Conservation (phyloP, 2,888 invertebrate species). For the Ditylenchus weischeri region DNA sequence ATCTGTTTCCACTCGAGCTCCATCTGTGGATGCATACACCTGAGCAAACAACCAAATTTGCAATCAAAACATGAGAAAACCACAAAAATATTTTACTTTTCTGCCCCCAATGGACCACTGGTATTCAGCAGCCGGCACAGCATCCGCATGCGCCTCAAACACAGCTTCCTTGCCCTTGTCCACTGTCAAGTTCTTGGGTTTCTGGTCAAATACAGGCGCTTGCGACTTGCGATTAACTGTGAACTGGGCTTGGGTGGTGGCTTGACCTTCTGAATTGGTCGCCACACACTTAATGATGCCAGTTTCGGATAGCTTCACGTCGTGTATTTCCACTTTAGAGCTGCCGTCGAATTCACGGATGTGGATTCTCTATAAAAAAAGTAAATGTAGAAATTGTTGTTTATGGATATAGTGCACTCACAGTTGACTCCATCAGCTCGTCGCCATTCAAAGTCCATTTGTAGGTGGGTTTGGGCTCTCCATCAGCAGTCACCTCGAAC, state of each 20-base stretch:
- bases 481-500: constrained; percentile 54
- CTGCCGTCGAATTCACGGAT: constrained; percentile 55
- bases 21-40: constrained; percentile 49
- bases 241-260: constrained; percentile 38
- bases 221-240: constrained; percentile 36
- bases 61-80: constrained; percentile 22
- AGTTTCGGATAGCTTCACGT: constrained; percentile 42
- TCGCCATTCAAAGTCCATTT: constrained; percentile 53
- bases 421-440: constrained; percentile 30
- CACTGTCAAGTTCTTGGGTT: constrained; percentile 40
- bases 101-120: constrained; percentile 45
- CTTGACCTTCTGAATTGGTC: constrained; percentile 58
- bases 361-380: constrained; percentile 37
- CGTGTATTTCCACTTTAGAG: constrained; percentile 48
- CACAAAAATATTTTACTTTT: neutral
- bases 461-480: constrained; percentile 54
- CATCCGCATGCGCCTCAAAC: constrained; percentile 51
- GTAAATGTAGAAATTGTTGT: neutral
- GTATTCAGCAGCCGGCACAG: constrained; percentile 47
- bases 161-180: constrained; percentile 46
- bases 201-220: constrained; percentile 34
- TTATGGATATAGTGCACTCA: neutral
- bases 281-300: constrained; percentile 59
- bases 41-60: constrained; percentile 22
- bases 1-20: constrained; percentile 39